Base-by-base conservation (phyloP, 2,888 invertebrate genomes). In the Coleophora deauratella region DNA sequence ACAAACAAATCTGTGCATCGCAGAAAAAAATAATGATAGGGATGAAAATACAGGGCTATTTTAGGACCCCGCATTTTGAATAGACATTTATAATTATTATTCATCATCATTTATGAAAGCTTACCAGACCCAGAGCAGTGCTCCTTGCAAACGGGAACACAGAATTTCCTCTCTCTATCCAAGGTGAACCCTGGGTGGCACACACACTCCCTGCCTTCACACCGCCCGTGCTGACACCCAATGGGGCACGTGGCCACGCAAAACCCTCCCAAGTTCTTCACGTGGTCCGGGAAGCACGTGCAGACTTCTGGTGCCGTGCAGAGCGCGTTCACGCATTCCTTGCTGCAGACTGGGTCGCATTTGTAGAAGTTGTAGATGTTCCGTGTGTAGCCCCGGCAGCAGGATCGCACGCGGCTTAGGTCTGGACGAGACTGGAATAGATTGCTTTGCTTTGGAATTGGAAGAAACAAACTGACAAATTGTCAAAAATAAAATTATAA, bases 351-450 rank as follows among this genome's bases (percentile, higher is more conserved):
- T 0, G 91, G 88, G 34, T 88, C 88, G 59, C 91, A 92, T 39
- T 84, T 79, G 2, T 78, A 87, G 53, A 53, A 76, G 61, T 80
- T 82, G 62, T 87, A 86, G 6, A 82, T 75, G 64, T 91, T 89
- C 9, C 89, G 87, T 45, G 85, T 79, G 70, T 90, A 93, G 11
- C 93, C 93, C 0, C 88, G 86, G 61, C 94, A 94, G 62, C 94
- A 94, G 15, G 90, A 85, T 47, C 90, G 84, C 52, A 92, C 89
- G 45, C 87, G 88, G 58, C 91, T 91, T 55, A 89, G 82, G 14
- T 89, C 87, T 6, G 90, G 72, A 1, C 87, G 78, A 0, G 91
- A 86, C 90, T 90, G 69, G 1, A 59, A 62, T 12, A 28, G 7
- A 37, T 13, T n/a, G n/a, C 35, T 33, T 27, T 35, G n/a, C n/a